A percentile compares a stretch with the other conserved stretches of the same genome.
These are phyloP conservation scores for Dynastes hyllus DNA, from an alignment of 2,888 invertebrate species.

Conservation along the genomic window DNA sequence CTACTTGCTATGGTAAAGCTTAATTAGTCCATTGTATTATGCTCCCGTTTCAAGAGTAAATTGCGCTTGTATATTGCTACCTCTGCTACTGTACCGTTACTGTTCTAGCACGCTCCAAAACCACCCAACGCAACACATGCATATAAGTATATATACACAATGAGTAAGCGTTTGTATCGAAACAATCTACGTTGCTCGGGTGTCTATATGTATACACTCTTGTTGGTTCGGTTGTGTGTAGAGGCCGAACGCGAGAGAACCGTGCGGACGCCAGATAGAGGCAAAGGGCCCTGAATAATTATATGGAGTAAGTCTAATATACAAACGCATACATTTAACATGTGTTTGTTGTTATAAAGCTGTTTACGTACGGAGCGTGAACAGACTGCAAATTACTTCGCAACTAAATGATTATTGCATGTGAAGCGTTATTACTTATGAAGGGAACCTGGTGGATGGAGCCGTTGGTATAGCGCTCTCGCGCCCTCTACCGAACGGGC, in stretches of 20 bases:
- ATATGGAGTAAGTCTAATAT: slow-evolving; percentile 63
- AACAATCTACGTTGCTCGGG: slow-evolving; percentile 28
- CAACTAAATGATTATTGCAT: slow-evolving; percentile 69
- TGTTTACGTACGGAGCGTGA: slow-evolving; percentile 65
- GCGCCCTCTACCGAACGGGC: slow-evolving; percentile 28
- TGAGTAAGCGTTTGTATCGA: slow-evolving; percentile 30
- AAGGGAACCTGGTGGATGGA: slow-evolving; percentile 66
- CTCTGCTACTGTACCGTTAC: background rate
- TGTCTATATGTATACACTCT: no score
- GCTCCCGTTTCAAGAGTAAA: slow-evolving; percentile 3
- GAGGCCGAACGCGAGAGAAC: background rate
- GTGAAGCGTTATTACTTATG: slow-evolving; percentile 67
- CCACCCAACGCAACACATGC: background rate
- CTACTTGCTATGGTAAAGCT: background rate
- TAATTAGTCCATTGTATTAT: slow-evolving; percentile 14
- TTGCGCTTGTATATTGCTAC: slow-evolving; percentile 12
- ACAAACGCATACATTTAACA: slow-evolving; percentile 64
- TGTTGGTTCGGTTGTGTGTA: slow-evolving; percentile 6
- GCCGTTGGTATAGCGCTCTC: slow-evolving; percentile 27
- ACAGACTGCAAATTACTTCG: slow-evolving; percentile 67
- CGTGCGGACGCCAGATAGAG: background rate
- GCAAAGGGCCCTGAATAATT: slow-evolving; percentile 56
- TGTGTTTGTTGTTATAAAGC: slow-evolving; percentile 66
- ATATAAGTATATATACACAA: slow-evolving; percentile 3
- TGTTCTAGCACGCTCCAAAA: no score